phyloP scores from a whole-genome alignment of 2,113 vertebrate genomes.

The Hyperoodon ampullatus region DNA sequence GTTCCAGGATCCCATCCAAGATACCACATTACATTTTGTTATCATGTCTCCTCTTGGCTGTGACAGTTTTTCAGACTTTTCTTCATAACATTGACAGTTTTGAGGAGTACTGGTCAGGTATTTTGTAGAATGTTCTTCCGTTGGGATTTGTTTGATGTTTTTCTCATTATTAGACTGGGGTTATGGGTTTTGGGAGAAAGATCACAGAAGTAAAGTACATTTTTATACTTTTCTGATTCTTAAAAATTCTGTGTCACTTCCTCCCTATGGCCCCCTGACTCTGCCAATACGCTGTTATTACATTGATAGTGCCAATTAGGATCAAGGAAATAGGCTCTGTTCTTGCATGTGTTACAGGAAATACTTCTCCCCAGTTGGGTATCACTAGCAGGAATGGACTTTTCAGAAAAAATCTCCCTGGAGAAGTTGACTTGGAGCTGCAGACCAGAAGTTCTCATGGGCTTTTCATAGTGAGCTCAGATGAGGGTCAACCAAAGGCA shows the following conservation, averaged over 20 bases:
- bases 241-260: not conserved
- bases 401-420: not conserved
- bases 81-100: not conserved
- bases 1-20: not conserved
- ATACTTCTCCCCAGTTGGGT: not conserved
- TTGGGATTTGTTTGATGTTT: not conserved
- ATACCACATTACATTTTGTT: not conserved
- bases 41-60: not conserved
- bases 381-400: not conserved
- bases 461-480: not conserved
- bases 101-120: not conserved
- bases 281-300: not conserved
- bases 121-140: not conserved
- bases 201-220: not conserved
- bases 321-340: not conserved
- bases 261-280: no score
- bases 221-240: not conserved
- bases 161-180: not conserved
- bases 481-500: not conserved
- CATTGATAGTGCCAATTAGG: not conserved
- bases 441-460: not conserved
- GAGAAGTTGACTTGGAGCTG: not conserved
- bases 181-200: not conserved
- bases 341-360: not conserved
- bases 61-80: not conserved